These are phyloP conservation scores for Chaetodon auriga DNA, from an alignment of 2,113 vertebrate genomes.

Conservation along the genomic window DNA sequence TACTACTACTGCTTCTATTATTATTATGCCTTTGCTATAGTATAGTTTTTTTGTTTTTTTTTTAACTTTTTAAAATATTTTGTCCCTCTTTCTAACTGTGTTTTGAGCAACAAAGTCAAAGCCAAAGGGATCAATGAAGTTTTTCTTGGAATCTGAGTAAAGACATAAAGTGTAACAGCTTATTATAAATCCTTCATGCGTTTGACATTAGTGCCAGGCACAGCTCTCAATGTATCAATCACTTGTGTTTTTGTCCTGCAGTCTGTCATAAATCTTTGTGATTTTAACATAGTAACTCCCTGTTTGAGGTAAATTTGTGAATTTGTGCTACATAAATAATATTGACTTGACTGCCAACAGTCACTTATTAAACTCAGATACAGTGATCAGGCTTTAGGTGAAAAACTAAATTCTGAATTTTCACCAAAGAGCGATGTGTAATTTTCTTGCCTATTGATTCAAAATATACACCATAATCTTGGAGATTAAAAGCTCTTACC, in stretches of 20 bases:
- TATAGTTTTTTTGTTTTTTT: too few relatives aligned
- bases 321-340: neutral
- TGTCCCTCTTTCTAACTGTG: too few relatives aligned
- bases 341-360: neutral
- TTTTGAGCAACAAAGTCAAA: too few relatives aligned
- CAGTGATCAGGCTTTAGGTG: neutral
- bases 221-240: neutral
- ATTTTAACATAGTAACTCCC: neutral
- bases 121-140: too few relatives aligned
- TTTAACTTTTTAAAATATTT: too few relatives aligned
- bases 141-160: too few relatives aligned
- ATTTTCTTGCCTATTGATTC: neutral
- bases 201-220: neutral
- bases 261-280: neutral
- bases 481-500: constrained; percentile 51
- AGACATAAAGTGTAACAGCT: neutral
- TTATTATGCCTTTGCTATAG: too few relatives aligned
- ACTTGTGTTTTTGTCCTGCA: neutral
- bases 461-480: neutral
- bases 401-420: constrained; percentile 2
- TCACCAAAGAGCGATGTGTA: neutral
- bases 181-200: neutral
- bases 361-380: neutral
- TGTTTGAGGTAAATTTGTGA: neutral
- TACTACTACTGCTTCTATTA: too few relatives aligned